Evolutionary conservation across 2,888 invertebrate genomes (phyloP), one percentile per base, ranked within the genome.

Genomic region (Nasonovia ribisnigri): DNA sequence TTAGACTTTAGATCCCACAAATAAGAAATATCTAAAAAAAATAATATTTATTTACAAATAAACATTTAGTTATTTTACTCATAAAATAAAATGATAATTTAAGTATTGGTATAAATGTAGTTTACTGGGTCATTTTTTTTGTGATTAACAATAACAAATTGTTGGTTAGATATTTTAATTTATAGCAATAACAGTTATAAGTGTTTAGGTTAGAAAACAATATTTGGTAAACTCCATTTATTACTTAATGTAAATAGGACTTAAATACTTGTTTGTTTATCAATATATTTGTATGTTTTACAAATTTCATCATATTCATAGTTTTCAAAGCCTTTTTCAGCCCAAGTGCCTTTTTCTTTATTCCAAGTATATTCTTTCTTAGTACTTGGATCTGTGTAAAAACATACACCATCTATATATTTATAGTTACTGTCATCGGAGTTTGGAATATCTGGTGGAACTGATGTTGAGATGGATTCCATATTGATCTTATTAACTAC

Each of bases 341-440:
- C 94, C 96, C 96, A 96, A 77, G 95, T 95, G 91, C 96, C 95
- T 94, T 95, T 95, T 46, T 96, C 96, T 92, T 96, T 95, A 95
- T 96, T 96, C 97, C 97, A 97, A 95, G 96, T 96, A 95, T 97
- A 98, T 95, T 97, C 97, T 95, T 97, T 96, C 87, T 97, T 97
- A 42, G 97, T 97, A 94, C 96, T 96, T 51, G 98, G 98, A 95
- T 98, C 98, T 43, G 97, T 97, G 95, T 98, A 98, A 95, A 98
- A 96, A 48, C 97, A 97, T 94, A 96, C 96, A 94, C 97, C 97
- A 60, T 97, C 97, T 95, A 97, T 97, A 95, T 98, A 98, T 87
- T 90, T 93, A 67, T 93, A 93, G 29, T 93, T 90, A 51, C 86
- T 86, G 48, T 92, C 77, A 77, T 54, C 43, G 24, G 77, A 42